These are phyloP conservation scores for Trachelus iudaicus DNA, from an alignment of 2,888 invertebrate species.

Conservation along the genomic window DNA sequence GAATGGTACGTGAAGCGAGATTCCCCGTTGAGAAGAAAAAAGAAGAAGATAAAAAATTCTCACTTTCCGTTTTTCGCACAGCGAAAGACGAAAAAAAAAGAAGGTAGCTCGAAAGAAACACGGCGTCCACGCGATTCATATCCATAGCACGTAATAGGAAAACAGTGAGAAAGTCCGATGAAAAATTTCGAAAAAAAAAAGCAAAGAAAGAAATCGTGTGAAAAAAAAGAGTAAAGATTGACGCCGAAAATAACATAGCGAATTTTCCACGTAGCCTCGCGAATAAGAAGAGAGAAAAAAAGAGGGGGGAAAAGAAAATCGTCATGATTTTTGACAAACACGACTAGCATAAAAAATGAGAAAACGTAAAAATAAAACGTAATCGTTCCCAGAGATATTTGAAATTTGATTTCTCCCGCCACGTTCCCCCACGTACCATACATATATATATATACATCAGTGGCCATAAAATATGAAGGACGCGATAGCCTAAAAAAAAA, in stretches of 20 bases:
- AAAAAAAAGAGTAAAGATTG: not conserved
- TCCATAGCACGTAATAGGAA: not conserved
- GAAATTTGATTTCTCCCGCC: not conserved
- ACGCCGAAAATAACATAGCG: not conserved
- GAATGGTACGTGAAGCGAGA: not conserved
- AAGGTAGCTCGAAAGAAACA: not conserved
- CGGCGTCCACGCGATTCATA: not conserved
- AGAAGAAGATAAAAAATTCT: not conserved
- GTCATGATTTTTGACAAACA: not conserved
- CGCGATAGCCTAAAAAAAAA: not conserved
- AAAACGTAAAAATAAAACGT: not conserved
- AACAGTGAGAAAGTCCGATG: not conserved
- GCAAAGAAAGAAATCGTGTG: not conserved
- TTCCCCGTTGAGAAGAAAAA: not conserved
- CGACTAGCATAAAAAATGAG: not conserved
- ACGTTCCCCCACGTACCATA: not conserved
- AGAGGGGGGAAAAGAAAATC: accelerated
- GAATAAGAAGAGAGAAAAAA: not conserved
- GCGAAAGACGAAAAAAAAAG: not conserved
- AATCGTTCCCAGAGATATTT: not conserved
- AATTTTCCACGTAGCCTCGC: not conserved
- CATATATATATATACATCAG: no score
- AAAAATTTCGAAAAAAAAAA: not conserved
- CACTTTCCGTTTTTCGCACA: not conserved
- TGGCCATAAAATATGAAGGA: not conserved